Conservation (phyloP, 2,797 vertebrate species). For the Glyptemys insculpta region DNA sequence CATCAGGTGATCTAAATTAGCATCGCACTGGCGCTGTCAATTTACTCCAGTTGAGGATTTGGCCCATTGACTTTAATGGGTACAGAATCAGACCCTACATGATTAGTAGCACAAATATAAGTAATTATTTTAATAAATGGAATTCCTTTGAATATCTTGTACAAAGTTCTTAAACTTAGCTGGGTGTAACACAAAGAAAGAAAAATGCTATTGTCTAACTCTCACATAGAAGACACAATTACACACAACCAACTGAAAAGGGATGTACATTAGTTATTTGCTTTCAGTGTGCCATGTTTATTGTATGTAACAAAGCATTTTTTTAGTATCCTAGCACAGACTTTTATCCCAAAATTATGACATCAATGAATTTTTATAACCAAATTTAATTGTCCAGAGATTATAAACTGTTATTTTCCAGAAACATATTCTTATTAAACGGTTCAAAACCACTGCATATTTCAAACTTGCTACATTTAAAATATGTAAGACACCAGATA, state of each 20-base stretch:
- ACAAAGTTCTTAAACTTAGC: neutral
- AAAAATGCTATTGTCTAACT: neutral
- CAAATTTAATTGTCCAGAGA: neutral
- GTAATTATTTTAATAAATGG: neutral
- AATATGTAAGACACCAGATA: neutral
- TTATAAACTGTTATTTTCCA: neutral
- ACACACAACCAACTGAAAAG: conserved; percentile 32
- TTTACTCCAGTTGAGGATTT: neutral
- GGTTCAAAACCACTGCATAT: accelerated
- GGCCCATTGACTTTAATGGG: neutral
- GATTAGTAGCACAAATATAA: neutral
- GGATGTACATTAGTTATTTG: conserved; percentile 8
- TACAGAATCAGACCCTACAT: neutral
- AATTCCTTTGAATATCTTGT: no score
- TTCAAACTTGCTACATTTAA: neutral
- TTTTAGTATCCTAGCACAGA: neutral
- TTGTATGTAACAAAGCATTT: neutral
- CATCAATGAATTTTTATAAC: neutral
- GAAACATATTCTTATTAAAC: neutral
- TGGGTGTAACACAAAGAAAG: neutral
- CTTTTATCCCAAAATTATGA: accelerated
- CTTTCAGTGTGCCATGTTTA: neutral
- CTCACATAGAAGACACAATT: neutral
- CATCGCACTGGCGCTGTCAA: neutral
- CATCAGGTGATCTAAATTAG: neutral